Conservation (phyloP, 2,113 vertebrate genomes). For the Lampris incognitus region DNA sequence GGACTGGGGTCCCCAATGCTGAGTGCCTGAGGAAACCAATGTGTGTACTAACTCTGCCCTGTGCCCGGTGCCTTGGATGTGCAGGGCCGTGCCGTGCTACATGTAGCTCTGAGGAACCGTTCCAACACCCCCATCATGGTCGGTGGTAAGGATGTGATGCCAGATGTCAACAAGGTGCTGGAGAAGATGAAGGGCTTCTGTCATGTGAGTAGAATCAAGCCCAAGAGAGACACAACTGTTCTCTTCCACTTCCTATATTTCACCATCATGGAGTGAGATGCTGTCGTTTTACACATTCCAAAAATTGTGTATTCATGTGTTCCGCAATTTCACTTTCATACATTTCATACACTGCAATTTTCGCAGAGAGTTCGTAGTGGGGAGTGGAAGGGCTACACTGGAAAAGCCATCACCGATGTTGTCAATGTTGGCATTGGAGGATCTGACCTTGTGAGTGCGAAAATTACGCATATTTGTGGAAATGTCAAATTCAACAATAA, state of each 20-base stretch:
- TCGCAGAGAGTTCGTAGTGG: constrained; percentile 91
- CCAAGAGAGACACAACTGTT: not conserved
- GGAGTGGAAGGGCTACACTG: constrained; percentile 95
- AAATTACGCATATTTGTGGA: not conserved
- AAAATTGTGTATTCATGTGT: too few relatives aligned
- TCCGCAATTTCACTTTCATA: not conserved
- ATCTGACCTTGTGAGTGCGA: constrained; percentile 92
- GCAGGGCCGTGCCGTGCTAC: constrained; percentile 95
- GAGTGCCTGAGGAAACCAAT: not conserved
- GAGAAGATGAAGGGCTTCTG: constrained; percentile 97
- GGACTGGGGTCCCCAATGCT: not conserved
- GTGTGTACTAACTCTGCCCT: constrained; percentile 5
- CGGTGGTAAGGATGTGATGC: constrained; percentile 93
- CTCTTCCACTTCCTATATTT: too few relatives aligned
- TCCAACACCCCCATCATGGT: constrained; percentile 89
- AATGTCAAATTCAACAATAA: not conserved
- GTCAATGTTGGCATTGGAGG: constrained; percentile 97
- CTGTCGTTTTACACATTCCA: too few relatives aligned
- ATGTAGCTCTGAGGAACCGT: constrained; percentile 94
- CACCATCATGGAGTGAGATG: not conserved
- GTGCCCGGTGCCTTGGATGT: constrained; percentile 20
- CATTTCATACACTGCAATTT: too few relatives aligned
- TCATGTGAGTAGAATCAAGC: constrained; percentile 80
- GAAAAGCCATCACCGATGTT: constrained; percentile 92
- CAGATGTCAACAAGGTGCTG: constrained; percentile 93